Percentiles rank a stretch among this genome's conserved stretches.
These are phyloP conservation scores for Pantherophis guttatus DNA, from an alignment of 2,113 vertebrate genomes.

Conservation along the genomic window DNA sequence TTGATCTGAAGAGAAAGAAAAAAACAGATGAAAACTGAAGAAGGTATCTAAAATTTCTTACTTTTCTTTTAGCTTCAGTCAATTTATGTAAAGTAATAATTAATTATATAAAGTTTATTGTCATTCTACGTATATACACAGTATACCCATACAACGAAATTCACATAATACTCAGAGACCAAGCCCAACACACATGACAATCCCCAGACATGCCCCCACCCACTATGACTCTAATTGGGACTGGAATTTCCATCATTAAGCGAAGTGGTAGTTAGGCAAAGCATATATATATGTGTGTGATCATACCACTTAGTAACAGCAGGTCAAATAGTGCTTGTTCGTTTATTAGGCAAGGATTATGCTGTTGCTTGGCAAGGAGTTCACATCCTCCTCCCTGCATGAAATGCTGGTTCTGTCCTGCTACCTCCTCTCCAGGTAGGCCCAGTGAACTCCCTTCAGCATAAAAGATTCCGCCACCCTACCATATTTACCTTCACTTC, in stretches of 20 bases:
- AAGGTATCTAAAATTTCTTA: too few relatives aligned
- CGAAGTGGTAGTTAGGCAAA: too few relatives aligned
- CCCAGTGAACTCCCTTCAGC: background rate
- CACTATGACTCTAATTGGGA: background rate
- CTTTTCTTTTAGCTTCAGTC: background rate
- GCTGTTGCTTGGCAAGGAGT: too few relatives aligned
- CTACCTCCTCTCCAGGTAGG: background rate
- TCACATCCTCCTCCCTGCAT: background rate
- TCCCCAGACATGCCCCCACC: too few relatives aligned
- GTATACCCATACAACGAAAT: too few relatives aligned
- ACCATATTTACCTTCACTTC: background rate
- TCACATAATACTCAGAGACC: too few relatives aligned
- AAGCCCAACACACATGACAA: too few relatives aligned
- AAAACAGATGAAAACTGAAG: background rate
- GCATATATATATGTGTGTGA: too few relatives aligned
- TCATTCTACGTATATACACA: too few relatives aligned
- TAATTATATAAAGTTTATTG: background rate
- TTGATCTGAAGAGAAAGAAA: conserved; percentile 79
- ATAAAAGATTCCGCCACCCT: background rate
- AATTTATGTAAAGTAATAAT: background rate
- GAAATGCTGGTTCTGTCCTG: background rate
- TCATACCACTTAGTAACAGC: too few relatives aligned
- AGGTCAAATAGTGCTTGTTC: background rate
- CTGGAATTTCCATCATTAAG: too few relatives aligned
- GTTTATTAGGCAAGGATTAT: background rate